phyloP scores from a whole-genome alignment of 2,113 vertebrate genomes.

The Crypturellus undulatus region DNA sequence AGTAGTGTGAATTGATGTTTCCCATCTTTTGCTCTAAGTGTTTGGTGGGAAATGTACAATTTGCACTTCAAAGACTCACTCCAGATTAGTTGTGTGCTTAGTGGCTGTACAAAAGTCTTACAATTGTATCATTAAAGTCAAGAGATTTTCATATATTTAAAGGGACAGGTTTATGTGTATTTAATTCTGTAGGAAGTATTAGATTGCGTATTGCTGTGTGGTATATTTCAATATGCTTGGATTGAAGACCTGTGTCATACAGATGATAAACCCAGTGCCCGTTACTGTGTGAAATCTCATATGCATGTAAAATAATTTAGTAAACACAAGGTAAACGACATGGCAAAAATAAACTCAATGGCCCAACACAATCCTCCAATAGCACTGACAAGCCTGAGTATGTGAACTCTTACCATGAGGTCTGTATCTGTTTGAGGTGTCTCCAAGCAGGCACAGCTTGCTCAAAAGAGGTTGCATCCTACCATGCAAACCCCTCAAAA shows the following conservation, averaged over 20 bases:
- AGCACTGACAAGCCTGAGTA: background rate
- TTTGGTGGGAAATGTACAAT: constrained; percentile 69
- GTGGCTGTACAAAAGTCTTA: constrained; percentile 23
- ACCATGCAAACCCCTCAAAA: background rate
- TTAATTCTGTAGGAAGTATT: background rate
- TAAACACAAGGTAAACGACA: background rate
- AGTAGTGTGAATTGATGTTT: constrained; percentile 72
- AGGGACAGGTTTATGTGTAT: constrained; percentile 5
- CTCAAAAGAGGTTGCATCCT: background rate
- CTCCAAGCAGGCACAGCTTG: too few relatives aligned
- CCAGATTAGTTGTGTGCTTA: constrained; percentile 41
- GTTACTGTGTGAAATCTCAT: background rate
- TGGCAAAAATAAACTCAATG: background rate
- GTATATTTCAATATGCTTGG: background rate
- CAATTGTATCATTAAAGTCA: constrained; percentile 51
- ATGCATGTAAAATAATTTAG: background rate
- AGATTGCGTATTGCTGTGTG: background rate
- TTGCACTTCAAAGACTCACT: constrained; percentile 71
- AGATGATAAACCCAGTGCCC: accelerated
- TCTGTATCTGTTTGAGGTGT: background rate
- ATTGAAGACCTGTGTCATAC: background rate
- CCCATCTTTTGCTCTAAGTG: constrained; percentile 55
- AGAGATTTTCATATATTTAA: constrained; percentile 29
- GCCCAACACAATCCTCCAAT: background rate
- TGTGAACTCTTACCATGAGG: background rate